phyloP scores from a whole-genome alignment of 2,113 vertebrate species.

The Macrotus californicus region DNA sequence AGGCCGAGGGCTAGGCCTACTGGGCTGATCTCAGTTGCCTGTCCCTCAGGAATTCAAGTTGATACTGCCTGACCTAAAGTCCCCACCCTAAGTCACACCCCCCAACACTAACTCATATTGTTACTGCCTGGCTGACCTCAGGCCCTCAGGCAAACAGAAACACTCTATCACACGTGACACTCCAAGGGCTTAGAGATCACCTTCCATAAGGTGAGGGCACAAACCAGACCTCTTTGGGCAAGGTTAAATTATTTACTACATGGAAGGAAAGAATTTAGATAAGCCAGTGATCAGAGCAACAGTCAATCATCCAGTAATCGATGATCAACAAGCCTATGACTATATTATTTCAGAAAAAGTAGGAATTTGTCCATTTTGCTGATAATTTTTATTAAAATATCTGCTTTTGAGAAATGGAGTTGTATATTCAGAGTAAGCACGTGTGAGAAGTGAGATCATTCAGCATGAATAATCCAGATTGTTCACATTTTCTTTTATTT shows the following conservation, averaged over 20 bases:
- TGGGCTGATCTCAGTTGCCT: neutral
- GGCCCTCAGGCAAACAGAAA: neutral
- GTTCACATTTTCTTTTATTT: neutral
- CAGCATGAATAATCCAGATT: neutral
- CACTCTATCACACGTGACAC: neutral
- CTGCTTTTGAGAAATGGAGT: neutral
- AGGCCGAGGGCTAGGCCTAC: no score
- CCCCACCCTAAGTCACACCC: neutral
- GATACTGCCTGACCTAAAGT: neutral
- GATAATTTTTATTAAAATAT: neutral
- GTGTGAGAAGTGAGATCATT: neutral
- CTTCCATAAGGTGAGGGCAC: neutral
- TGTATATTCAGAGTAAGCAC: neutral
- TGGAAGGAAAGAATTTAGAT: neutral
- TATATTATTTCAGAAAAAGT: neutral
- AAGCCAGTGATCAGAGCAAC: neutral
- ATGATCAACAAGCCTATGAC: neutral
- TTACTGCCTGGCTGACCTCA: neutral
- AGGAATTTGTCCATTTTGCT: neutral
- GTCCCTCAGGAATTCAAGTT: no score
- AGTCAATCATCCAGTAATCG: neutral
- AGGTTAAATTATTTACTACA: neutral
- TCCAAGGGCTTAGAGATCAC: neutral
- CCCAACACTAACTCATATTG: neutral
- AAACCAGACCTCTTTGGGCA: neutral